phyloP scores from a whole-genome alignment of 2,888 invertebrate species.

The Byasa hedistus region DNA sequence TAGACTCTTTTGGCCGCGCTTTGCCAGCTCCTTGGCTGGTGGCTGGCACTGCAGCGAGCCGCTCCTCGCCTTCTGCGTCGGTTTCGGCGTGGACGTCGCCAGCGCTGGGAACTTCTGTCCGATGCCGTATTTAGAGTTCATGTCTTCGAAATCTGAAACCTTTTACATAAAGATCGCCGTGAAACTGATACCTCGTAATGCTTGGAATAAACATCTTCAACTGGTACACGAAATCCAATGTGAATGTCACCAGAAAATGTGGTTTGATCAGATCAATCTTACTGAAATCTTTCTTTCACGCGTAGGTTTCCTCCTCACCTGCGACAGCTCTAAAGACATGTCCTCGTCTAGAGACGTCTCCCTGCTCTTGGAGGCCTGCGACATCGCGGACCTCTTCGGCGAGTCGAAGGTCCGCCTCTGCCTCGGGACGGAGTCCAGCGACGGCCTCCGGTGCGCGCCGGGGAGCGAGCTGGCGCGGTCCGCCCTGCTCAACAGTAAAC shows the following conservation, averaged over 20 bases:
- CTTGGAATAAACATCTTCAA: too few species aligned
- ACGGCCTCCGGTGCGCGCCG: slow-evolving; percentile 52
- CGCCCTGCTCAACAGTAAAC: slow-evolving; percentile 43
- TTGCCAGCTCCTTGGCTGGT: slow-evolving; percentile 25
- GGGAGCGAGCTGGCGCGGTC: slow-evolving; percentile 70
- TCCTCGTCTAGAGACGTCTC: slow-evolving; percentile 66
- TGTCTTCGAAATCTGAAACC: slow-evolving; percentile 71
- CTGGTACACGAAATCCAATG: too few species aligned
- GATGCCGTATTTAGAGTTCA: slow-evolving; percentile 57
- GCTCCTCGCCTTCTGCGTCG: slow-evolving; percentile 48
- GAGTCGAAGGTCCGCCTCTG: slow-evolving; percentile 43
- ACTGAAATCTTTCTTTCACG: too few species aligned
- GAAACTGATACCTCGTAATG: too few species aligned
- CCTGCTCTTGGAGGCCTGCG: slow-evolving; percentile 48
- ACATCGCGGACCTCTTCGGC: slow-evolving; percentile 37
- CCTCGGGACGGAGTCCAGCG: slow-evolving; percentile 43
- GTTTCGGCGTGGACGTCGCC: slow-evolving; percentile 60
- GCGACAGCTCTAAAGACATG: slow-evolving; percentile 63
- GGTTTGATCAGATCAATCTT: too few species aligned
- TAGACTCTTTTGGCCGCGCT: slow-evolving; percentile 34
- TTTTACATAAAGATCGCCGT: slow-evolving; percentile 30
- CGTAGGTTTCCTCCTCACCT: slow-evolving; percentile 42
- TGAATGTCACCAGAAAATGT: too few species aligned
- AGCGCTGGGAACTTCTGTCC: slow-evolving; percentile 44
- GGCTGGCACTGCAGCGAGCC: slow-evolving; percentile 49